These are phyloP conservation scores for Plagiodera versicolora DNA, from an alignment of 2,888 invertebrate species.

Conservation along the genomic window DNA sequence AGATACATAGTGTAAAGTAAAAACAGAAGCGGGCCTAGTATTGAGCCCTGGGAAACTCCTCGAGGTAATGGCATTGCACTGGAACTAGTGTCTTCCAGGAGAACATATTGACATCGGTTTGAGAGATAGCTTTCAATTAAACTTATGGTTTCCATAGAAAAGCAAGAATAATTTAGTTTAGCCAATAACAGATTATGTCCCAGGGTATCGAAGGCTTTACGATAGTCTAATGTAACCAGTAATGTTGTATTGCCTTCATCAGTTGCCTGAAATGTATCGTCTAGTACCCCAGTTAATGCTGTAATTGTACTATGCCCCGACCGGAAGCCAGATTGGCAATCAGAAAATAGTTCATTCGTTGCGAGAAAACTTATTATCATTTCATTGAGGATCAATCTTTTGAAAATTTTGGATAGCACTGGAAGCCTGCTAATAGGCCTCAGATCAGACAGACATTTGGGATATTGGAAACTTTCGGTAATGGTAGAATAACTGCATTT, in stretches of 20 bases:
- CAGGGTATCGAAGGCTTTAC: neutral
- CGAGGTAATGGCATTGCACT: neutral
- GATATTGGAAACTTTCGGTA: neutral
- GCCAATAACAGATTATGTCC: neutral
- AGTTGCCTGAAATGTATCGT: neutral
- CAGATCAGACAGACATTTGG: neutral
- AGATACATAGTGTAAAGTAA: too few species aligned
- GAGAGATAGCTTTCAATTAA: slow-evolving; percentile 1
- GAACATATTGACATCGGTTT: slow-evolving; percentile 1
- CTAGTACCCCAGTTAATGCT: neutral
- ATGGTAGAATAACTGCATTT: neutral
- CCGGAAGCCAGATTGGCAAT: neutral
- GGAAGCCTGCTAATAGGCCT: neutral
- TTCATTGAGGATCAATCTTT: neutral
- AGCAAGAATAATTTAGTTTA: neutral
- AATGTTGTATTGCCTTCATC: neutral
- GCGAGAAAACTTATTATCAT: neutral
- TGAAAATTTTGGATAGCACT: neutral
- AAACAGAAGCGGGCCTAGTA: too few species aligned
- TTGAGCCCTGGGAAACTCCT: neutral
- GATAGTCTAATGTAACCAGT: neutral
- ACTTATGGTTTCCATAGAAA: neutral
- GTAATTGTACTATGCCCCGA: neutral
- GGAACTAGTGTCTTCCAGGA: neutral
- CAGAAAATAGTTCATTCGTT: neutral